These are phyloP conservation scores for Sternarchorhynchus goeldii DNA, from an alignment of 2,797 vertebrate genomes.

Conservation along the genomic window DNA sequence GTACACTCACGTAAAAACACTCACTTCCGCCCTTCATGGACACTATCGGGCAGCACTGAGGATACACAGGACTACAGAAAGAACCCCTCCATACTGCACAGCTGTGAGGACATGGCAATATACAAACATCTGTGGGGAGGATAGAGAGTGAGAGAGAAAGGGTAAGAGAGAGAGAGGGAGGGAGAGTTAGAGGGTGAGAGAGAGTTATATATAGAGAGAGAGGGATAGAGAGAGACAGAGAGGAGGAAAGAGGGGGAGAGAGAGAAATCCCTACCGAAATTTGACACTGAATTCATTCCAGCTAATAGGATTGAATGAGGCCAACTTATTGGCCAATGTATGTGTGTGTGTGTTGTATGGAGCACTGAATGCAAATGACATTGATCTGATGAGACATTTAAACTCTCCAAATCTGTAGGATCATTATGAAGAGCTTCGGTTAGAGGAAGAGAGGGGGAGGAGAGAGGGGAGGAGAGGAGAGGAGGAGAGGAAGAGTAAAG, in stretches of 20 bases:
- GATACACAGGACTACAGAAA: conserved; percentile 44
- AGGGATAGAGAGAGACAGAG: conserved; percentile 47
- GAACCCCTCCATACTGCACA: conserved; percentile 28
- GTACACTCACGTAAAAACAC: conserved; percentile 26
- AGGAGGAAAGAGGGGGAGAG: background rate
- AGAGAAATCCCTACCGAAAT: conserved; percentile 65
- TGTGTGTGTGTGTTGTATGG: conserved; percentile 74
- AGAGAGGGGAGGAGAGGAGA: background rate
- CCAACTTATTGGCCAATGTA: conserved; percentile 77
- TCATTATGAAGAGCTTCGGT: conserved; percentile 60
- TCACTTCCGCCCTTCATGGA: conserved; percentile 32
- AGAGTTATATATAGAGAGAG: background rate
- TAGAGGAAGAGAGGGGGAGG: conserved; percentile 31
- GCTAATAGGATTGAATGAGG: conserved; percentile 77
- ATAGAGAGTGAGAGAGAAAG: background rate
- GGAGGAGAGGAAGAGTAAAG: background rate
- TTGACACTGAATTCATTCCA: conserved; percentile 69
- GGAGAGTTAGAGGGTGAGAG: background rate
- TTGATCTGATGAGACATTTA: conserved; percentile 79
- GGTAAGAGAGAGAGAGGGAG: conserved; percentile 41
- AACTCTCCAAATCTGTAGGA: conserved; percentile 72
- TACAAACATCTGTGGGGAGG: conserved; percentile 28
- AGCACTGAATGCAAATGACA: conserved; percentile 74
- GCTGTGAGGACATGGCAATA: background rate
- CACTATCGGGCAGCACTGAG: conserved; percentile 28